A percentile compares a stretch with the other conserved stretches of the same genome.
These are phyloP conservation scores for Cotesia congregata DNA, from an alignment of 2,888 invertebrate species.

Conservation along the genomic window DNA sequence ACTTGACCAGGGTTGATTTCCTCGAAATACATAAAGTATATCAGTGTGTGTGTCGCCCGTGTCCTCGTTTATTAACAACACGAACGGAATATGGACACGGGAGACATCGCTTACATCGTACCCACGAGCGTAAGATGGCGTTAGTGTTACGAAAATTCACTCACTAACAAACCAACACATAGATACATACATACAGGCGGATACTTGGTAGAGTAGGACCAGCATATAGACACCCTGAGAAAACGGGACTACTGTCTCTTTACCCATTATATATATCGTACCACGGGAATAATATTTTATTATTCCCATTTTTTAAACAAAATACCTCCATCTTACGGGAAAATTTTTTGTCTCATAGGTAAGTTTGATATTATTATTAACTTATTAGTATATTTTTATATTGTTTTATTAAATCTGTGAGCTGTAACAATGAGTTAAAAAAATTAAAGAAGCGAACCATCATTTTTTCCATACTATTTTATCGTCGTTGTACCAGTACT, in stretches of 20 bases:
- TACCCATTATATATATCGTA: slow-evolving; percentile 1
- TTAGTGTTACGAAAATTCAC: slow-evolving; percentile 55
- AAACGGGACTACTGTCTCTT: slow-evolving; percentile 63
- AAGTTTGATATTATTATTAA: slow-evolving; percentile 51
- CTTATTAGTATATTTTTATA: slow-evolving; percentile 29
- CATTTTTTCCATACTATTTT: background rate
- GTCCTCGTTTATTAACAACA: slow-evolving; percentile 49
- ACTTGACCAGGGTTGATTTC: slow-evolving; percentile 32
- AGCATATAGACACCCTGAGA: slow-evolving; percentile 66
- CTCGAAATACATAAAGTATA: slow-evolving; percentile 14
- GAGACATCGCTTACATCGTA: slow-evolving; percentile 53
- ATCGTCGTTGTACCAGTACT: background rate
- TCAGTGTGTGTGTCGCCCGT: slow-evolving; percentile 18
- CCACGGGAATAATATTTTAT: slow-evolving; percentile 54
- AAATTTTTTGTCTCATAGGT: slow-evolving; percentile 65
- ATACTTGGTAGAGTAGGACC: slow-evolving; percentile 55
- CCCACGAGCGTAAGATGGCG: slow-evolving; percentile 62
- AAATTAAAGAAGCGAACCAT: background rate
- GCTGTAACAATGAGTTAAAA: slow-evolving; percentile 30
- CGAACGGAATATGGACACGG: slow-evolving; percentile 59
- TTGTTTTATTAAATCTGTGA: background rate
- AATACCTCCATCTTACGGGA: slow-evolving; percentile 58
- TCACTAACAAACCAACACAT: background rate
- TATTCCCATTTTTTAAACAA: slow-evolving; percentile 60
- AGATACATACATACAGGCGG: background rate